Evolutionary conservation across 2,888 invertebrate species (phyloP).

Genomic region (Thymelicus lineola): DNA sequence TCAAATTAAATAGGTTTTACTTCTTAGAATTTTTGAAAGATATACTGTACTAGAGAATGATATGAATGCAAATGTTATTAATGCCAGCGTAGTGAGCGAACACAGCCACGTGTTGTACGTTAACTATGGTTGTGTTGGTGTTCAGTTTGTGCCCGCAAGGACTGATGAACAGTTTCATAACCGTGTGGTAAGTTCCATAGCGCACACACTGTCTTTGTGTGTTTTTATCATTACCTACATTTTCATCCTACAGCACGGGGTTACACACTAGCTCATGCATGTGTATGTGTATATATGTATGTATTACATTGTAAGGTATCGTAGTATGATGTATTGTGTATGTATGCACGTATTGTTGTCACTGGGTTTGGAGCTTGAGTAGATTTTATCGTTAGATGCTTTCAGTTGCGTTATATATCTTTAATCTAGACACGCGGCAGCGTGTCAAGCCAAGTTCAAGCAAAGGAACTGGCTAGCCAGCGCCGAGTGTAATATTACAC

Average conservation of each 20-base stretch:
- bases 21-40: no score
- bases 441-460: no score
- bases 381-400: slow-evolving; percentile 1
- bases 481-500: no score
- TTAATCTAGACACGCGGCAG: no score
- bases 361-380: neutral
- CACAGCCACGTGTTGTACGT: slow-evolving; percentile 49
- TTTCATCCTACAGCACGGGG: slow-evolving; percentile 45
- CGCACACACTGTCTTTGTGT: slow-evolving; percentile 55
- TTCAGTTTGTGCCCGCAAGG: slow-evolving; percentile 93
- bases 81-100: slow-evolving; percentile 61
- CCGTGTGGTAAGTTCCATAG: slow-evolving; percentile 91
- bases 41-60: neutral
- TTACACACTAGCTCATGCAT: slow-evolving; percentile 30
- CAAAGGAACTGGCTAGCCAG: no score
- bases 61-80: slow-evolving; percentile 51
- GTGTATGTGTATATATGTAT: slow-evolving; percentile 7
- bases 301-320: neutral
- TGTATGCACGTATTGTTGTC: neutral
- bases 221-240: slow-evolving; percentile 41
- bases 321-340: neutral
- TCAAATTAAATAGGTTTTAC: no score
- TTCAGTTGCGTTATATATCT: neutral
- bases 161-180: slow-evolving; percentile 95
- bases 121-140: slow-evolving; percentile 86